Conservation (phyloP, 2,797 vertebrate genomes). For the Alcedo quadribrachys region DNA sequence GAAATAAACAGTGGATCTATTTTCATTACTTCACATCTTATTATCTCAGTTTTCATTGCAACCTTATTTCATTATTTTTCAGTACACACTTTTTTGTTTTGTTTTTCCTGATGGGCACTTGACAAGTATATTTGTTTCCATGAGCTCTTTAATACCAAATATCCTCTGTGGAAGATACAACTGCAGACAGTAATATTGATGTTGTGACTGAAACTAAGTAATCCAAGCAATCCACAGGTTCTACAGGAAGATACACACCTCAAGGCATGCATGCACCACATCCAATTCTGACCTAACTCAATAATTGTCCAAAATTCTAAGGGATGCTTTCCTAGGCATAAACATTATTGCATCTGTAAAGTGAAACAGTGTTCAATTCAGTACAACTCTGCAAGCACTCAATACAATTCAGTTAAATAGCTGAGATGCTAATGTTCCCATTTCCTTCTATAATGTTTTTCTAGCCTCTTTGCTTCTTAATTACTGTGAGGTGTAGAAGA, state of each 20-base stretch:
- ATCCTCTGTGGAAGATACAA: background rate
- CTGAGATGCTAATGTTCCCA: background rate
- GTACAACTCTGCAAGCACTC: background rate
- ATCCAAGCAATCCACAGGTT: background rate
- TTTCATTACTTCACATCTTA: background rate
- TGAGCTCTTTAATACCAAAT: background rate
- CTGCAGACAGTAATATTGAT: background rate
- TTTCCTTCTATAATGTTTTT: background rate
- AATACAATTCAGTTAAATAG: background rate
- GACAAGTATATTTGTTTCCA: constrained; percentile 7
- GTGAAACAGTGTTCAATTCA: background rate
- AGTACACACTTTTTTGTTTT: background rate
- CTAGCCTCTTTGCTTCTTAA: background rate
- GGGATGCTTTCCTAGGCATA: background rate
- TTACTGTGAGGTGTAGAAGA: background rate
- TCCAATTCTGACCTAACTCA: background rate
- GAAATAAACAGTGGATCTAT: background rate
- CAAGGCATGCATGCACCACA: background rate
- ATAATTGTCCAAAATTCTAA: background rate
- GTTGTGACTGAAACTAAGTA: background rate
- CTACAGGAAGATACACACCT: background rate
- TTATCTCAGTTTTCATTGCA: background rate
- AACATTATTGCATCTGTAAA: background rate
- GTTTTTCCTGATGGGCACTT: background rate
- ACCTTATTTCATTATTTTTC: background rate